Evolutionary conservation across 2,888 invertebrate genomes (phyloP).

Genomic region (Drosophila longiperda): DNA sequence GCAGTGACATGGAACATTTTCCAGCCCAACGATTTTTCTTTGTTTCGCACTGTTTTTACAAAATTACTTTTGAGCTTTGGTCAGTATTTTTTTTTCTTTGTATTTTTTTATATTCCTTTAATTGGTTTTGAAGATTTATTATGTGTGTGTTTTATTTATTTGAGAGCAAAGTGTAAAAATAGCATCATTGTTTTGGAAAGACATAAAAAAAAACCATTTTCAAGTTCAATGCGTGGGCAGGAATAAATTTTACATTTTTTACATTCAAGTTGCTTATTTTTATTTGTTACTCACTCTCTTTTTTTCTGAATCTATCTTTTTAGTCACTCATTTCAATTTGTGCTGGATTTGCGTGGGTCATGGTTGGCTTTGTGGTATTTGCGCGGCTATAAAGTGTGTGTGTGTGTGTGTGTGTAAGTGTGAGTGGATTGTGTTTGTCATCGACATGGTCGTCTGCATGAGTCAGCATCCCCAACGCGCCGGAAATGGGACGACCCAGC

Average conservation of each 20-base stretch:
- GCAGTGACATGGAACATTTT: constrained; percentile 62
- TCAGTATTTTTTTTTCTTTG: constrained; percentile 23
- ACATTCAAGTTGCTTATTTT: constrained; percentile 24
- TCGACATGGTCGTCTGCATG: constrained; percentile 47
- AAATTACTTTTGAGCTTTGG: constrained; percentile 46
- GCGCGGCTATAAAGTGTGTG: constrained; percentile 12
- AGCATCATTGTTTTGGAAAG: constrained; percentile 52
- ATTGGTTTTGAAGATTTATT: constrained; percentile 53
- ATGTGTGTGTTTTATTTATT: constrained; percentile 42
- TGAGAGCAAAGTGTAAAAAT: constrained; percentile 50
- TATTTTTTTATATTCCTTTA: constrained; percentile 40
- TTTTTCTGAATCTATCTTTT: constrained; percentile 23
- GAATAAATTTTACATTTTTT: constrained; percentile 30
- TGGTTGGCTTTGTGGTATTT: constrained; percentile 54
- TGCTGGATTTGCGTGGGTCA: constrained; percentile 68
- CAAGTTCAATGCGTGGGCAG: constrained; percentile 74
- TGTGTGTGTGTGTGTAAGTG: constrained; percentile 18
- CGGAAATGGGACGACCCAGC: constrained; percentile 68
- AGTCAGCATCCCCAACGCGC: constrained; percentile 67
- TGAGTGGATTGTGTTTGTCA: constrained; percentile 63
- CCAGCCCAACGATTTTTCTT: constrained; percentile 58
- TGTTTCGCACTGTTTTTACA: constrained; percentile 44
- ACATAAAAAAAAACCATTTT: constrained; percentile 55
- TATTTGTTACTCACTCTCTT: constrained; percentile 2
- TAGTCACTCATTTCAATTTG: constrained; percentile 28